Conservation (phyloP, 2,888 invertebrate genomes). For the Parnassius orleans region DNA sequence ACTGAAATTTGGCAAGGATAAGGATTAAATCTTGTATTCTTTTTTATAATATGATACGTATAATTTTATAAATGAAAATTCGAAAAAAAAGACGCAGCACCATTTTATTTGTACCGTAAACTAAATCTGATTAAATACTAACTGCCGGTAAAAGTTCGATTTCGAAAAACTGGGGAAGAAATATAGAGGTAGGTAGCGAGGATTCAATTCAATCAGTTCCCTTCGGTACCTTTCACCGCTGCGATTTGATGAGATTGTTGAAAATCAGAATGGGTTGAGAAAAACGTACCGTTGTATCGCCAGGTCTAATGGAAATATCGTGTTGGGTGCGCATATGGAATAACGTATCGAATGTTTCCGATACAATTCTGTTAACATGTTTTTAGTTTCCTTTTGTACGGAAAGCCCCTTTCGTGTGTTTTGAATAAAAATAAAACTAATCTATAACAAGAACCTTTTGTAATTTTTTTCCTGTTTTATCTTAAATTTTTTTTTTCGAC, state of each 20-base stretch:
- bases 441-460: background rate
- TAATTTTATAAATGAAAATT: background rate
- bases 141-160: slow-evolving; percentile 75
- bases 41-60: too few relatives aligned
- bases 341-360: slow-evolving; percentile 32
- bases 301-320: slow-evolving; percentile 60
- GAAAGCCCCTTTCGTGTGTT: slow-evolving; percentile 25
- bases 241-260: slow-evolving; percentile 79
- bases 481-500: too few relatives aligned
- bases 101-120: slow-evolving; percentile 71
- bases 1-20: too few relatives aligned
- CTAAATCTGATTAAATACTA: slow-evolving; percentile 80
- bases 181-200: slow-evolving; percentile 70
- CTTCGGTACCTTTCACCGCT: slow-evolving; percentile 60
- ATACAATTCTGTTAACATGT: slow-evolving; percentile 21
- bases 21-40: too few relatives aligned
- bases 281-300: slow-evolving; percentile 51
- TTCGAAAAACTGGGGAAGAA: slow-evolving; percentile 73
- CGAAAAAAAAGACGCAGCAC: slow-evolving; percentile 18
- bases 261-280: slow-evolving; percentile 68
- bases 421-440: background rate
- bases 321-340: slow-evolving; percentile 42
- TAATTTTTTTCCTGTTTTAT: background rate
- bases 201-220: slow-evolving; percentile 78
- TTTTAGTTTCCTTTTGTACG: slow-evolving; percentile 31